A percentile compares a stretch with the other conserved stretches of the same genome.
phyloP scores from a whole-genome alignment of 2,113 vertebrate genomes.

The Numenius arquata region DNA sequence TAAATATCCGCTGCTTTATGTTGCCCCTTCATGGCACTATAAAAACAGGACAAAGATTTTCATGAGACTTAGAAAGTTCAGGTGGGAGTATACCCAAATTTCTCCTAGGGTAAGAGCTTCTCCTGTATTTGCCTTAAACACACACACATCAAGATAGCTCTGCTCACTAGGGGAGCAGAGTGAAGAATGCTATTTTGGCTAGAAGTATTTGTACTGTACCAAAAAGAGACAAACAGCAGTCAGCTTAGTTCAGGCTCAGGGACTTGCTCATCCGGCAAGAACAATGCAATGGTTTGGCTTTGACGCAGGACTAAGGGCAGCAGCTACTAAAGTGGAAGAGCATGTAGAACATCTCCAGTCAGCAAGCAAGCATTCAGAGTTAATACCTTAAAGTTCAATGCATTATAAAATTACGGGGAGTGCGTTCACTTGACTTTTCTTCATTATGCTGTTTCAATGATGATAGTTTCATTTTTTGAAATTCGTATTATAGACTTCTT shows the following conservation, averaged over 20 bases:
- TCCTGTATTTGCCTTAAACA: background rate
- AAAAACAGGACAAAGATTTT: background rate
- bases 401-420: background rate
- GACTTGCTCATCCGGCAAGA: background rate
- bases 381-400: background rate
- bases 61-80: background rate
- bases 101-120: background rate
- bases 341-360: background rate
- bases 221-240: background rate
- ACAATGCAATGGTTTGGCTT: background rate
- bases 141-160: background rate
- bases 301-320: background rate
- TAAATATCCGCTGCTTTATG: background rate
- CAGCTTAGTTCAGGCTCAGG: background rate
- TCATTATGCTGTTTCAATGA: background rate
- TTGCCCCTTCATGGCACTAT: background rate
- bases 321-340: background rate
- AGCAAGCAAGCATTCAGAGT: background rate
- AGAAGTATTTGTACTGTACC: background rate
- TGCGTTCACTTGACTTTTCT: background rate
- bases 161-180: background rate
- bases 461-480: background rate
- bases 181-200: background rate
- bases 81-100: background rate
- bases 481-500: background rate